phyloP scores from a whole-genome alignment of 2,797 vertebrate genomes.

The Enteromius thamalakanensis region DNA sequence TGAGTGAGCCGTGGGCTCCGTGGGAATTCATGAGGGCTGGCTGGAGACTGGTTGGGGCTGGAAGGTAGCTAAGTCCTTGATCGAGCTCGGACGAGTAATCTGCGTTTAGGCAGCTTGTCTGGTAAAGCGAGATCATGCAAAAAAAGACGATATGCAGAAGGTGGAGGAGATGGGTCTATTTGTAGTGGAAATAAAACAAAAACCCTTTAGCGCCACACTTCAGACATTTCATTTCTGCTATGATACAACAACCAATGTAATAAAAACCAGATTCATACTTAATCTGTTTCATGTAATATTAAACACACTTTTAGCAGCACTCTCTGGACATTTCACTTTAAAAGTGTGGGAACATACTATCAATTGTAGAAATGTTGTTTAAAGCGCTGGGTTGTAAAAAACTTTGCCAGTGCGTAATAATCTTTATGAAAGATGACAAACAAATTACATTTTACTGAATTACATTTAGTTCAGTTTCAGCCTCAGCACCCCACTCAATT shows the following conservation, averaged over 20 bases:
- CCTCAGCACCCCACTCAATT: background rate
- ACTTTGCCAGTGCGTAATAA: slow-evolving; percentile 54
- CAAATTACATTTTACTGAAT: background rate
- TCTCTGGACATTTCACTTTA: background rate
- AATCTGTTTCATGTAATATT: background rate
- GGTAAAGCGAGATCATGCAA: too few species aligned
- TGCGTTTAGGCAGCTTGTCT: too few species aligned
- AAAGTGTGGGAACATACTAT: background rate
- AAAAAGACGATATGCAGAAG: too few species aligned
- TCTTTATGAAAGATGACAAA: background rate
- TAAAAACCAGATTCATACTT: background rate
- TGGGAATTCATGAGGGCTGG: too few species aligned
- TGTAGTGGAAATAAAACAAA: background rate
- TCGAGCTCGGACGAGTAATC: too few species aligned
- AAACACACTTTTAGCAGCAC: background rate
- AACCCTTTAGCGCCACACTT: background rate
- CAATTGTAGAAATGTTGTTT: background rate
- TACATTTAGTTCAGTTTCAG: background rate
- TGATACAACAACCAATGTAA: background rate
- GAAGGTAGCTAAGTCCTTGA: too few species aligned
- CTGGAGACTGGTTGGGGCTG: too few species aligned
- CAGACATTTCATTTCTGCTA: background rate
- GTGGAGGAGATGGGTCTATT: too few species aligned
- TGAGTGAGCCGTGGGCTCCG: too few species aligned
- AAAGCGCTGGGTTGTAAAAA: background rate